Evolutionary conservation across 2,888 invertebrate species (phyloP).

Genomic region (Noctua pronuba): DNA sequence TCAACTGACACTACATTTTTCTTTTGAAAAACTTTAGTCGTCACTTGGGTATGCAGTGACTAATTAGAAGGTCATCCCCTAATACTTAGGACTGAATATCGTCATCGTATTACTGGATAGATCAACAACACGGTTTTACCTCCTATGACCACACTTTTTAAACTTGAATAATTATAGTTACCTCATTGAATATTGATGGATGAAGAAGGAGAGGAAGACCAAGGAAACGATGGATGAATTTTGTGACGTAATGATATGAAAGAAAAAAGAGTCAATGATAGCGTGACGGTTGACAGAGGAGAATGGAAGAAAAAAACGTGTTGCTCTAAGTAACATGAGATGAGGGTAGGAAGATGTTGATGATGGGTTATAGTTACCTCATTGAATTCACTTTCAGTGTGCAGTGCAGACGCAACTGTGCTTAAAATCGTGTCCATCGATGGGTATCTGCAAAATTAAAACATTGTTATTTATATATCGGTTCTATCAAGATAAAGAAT

Average conservation of each 20-base stretch:
- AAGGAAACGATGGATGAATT: too few species aligned
- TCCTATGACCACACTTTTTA: background rate
- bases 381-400: conserved; percentile 78
- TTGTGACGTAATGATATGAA: too few species aligned
- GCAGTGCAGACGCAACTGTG: conserved; percentile 76
- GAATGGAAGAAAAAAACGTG: too few species aligned
- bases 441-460: conserved; percentile 75
- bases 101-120: background rate
- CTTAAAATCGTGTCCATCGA: conserved; percentile 79
- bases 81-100: background rate
- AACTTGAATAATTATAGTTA: conserved; percentile 66
- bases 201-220: too few species aligned
- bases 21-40: background rate
- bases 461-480: background rate
- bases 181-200: conserved; percentile 71
- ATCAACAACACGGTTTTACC: background rate
- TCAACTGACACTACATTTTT: background rate
- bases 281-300: too few species aligned
- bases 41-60: background rate
- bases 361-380: conserved; percentile 72
- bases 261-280: too few species aligned
- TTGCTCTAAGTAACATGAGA: too few species aligned
- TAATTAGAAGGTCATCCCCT: background rate
- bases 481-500: background rate
- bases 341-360: too few species aligned